Evolutionary conservation across 1,140 invertebrate species (phyloP), one percentile per base, ranked within the genome.

Genomic region (Octopus bimaculoides): DNA sequence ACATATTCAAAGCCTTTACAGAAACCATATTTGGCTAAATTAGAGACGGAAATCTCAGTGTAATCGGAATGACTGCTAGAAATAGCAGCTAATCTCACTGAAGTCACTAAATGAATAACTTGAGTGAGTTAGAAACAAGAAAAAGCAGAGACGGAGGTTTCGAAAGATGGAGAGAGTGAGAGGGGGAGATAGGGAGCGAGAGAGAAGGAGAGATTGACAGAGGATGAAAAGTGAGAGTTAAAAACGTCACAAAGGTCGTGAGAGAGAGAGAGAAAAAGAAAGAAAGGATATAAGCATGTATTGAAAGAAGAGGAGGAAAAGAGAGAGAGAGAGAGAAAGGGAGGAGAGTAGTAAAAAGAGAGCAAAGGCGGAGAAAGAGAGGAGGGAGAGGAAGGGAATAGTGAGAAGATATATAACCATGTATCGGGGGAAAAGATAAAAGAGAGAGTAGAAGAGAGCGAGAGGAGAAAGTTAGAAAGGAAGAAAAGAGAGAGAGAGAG

Each of bases 101-200:
- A n/a, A n/a, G n/a, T n/a, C n/a, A n/a, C n/a, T n/a, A n/a, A n/a
- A n/a, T n/a, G n/a, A n/a, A n/a, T n/a, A n/a, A n/a, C n/a, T n/a
- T n/a, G n/a, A n/a, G n/a, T n/a, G n/a, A n/a, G n/a, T n/a, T n/a
- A n/a, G n/a, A n/a, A n/a, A n/a, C n/a, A n/a, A n/a, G n/a, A n/a
- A n/a, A n/a, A n/a, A n/a, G n/a, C n/a, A n/a, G n/a, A n/a, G n/a
- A n/a, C n/a, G n/a, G n/a, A n/a, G n/a, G n/a, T n/a, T n/a, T n/a
- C n/a, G n/a, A n/a, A n/a, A n/a, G n/a, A n/a, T n/a, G 41, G 74
- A 75, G 74, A 74, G 71, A 74, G 71, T 9, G 71, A 61, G 76
- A 69, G 74, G 52, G 74, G 14, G 41, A 75, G 6, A 75, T 5
- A 53, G 52, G 52, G 5, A 53, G 52, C 12, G 14, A 53, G 52